Evolutionary conservation across 2,888 invertebrate species (phyloP).

Genomic region (Leucophenga montana): DNA sequence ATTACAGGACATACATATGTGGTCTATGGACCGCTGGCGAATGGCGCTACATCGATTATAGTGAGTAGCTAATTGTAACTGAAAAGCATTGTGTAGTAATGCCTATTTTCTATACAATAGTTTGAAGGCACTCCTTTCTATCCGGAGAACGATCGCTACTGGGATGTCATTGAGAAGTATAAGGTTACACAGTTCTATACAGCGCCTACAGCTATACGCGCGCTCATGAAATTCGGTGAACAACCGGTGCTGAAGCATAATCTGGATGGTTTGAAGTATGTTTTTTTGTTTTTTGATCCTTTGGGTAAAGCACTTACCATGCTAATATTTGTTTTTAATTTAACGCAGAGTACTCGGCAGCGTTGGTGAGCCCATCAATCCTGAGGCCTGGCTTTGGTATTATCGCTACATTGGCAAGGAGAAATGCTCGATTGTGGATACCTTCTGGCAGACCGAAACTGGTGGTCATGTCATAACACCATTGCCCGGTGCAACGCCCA

Average conservation of each 20-base stretch:
- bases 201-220: constrained; percentile 96
- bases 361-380: constrained; percentile 99
- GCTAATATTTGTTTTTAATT: constrained; percentile 66
- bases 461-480: constrained; percentile 98
- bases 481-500: constrained; percentile 94
- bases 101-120: constrained; percentile 72
- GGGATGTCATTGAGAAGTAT: constrained; percentile 94
- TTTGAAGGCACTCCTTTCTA: constrained; percentile 98
- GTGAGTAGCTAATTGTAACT: constrained; percentile 75
- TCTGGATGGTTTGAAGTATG: constrained; percentile 69
- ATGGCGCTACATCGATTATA: constrained; percentile 94
- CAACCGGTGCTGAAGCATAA: constrained; percentile 83
- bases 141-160: constrained; percentile 94
- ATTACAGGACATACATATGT: constrained; percentile 96
- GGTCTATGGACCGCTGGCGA: constrained; percentile 95
- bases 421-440: constrained; percentile 94
- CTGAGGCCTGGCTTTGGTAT: constrained; percentile 98
- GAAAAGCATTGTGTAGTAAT: neutral
- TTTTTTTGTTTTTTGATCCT: too few species aligned
- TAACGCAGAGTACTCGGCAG: constrained; percentile 90
- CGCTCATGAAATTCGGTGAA: constrained; percentile 96
- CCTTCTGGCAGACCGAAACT: constrained; percentile 99
- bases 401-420: constrained; percentile 86
- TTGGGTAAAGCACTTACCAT: neutral
- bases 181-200: constrained; percentile 97